These are phyloP conservation scores for Protodeltote pygarga DNA, from an alignment of 2,888 invertebrate genomes.

Conservation along the genomic window DNA sequence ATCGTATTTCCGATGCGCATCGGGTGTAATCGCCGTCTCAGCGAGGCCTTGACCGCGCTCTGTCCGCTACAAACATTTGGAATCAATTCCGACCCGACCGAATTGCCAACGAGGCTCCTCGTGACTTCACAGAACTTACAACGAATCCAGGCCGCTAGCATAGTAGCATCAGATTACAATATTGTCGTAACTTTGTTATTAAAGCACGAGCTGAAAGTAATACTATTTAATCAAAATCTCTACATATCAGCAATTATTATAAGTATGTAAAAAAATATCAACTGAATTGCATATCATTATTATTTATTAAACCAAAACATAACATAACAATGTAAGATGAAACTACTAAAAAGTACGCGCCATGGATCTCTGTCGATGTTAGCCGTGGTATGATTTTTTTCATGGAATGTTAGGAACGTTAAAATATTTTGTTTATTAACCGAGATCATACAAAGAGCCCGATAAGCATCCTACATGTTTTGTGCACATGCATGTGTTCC, in stretches of 20 bases:
- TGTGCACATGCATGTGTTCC: too few relatives aligned
- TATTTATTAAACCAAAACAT: too few relatives aligned
- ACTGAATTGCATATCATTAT: too few relatives aligned
- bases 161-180: slow-evolving; percentile 65
- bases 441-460: too few relatives aligned
- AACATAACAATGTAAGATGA: too few relatives aligned
- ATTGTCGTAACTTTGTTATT: slow-evolving; percentile 57
- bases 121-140: slow-evolving; percentile 67
- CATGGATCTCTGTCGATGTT: too few relatives aligned
- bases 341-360: too few relatives aligned
- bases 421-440: too few relatives aligned
- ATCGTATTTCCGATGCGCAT: slow-evolving; percentile 71
- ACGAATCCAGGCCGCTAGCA: slow-evolving; percentile 53
- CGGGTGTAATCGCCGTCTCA: slow-evolving; percentile 61
- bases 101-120: slow-evolving; percentile 64
- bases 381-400: too few relatives aligned
- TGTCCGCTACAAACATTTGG: slow-evolving; percentile 57
- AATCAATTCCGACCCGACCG: slow-evolving; percentile 41
- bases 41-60: slow-evolving; percentile 78
- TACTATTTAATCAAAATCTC: background rate
- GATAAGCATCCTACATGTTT: too few relatives aligned
- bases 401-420: too few relatives aligned
- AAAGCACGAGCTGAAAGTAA: slow-evolving; percentile 34
- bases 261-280: too few relatives aligned
- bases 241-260: background rate